Evolutionary conservation across 1,140 invertebrate species (phyloP), one percentile per base, ranked within the genome.

Genomic region (Drosophila sechellia): DNA sequence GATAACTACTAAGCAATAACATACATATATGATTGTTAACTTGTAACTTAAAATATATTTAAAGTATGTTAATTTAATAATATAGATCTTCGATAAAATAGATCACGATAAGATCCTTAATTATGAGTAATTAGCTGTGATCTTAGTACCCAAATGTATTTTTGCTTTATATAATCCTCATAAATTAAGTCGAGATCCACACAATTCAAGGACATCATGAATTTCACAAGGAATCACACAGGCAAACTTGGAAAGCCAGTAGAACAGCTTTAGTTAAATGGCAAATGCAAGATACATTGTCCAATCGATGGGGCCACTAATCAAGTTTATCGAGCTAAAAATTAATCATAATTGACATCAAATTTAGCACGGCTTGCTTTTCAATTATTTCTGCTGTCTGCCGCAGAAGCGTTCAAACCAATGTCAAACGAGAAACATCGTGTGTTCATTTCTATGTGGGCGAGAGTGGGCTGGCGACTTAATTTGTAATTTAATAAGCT

Each of bases 401-500:
- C 34, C 66, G 39, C 42, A 56, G 40, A 50, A 35, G 58, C 27
- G 45, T 1, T 22, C 61, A 25, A 40, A 22, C 50, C 40, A 35
- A 69, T 70, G 64, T 69, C 35, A 70, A 70, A 56, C 20, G 66
- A 55, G 55, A 39, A 48, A 46, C 43, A 31, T 50, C 43, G 35
- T 40, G 22, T 34, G 22, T 11, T 25, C 49, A 55, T 27, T 37
- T 27, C 27, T 25, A 46, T 13, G 20, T 45, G 65, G 34, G 10
- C 27, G 20, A 45, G 10, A n/a, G 20, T 37, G 49, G 15, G 17
- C 39, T 42, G 39, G n/a, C 22, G 37, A 20, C 34, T 64, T 31
- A 56, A 49, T 59, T 59, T 68, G 57, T 78, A 81, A 85, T 87
- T 75, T 63, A 70, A 87, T 81, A 74, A 81, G 60, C 59, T 49